Conservation (phyloP, 2,113 vertebrate genomes). For the Pampusana beccarii region DNA sequence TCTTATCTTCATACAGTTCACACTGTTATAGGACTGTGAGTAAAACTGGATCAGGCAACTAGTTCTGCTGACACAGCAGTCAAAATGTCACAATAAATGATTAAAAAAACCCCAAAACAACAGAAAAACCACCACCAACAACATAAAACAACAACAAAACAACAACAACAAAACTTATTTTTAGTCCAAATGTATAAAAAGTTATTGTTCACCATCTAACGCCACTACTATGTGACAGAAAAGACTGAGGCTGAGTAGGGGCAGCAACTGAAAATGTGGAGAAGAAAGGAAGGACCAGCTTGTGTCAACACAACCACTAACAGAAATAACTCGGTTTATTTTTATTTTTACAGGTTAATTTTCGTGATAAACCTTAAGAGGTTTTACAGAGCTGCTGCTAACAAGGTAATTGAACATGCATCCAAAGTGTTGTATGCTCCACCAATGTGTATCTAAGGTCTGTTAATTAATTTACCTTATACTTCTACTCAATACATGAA, state of each 20-base stretch:
- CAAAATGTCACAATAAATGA: not conserved
- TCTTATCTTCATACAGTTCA: not conserved
- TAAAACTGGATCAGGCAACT: not conserved
- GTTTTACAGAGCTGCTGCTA: not conserved
- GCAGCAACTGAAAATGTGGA: not conserved
- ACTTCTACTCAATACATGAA: not conserved
- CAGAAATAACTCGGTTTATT: not conserved
- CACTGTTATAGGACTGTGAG: fast-evolving
- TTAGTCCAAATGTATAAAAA: not conserved
- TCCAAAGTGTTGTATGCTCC: not conserved
- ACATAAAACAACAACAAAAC: too few species aligned
- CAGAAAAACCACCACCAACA: too few species aligned
- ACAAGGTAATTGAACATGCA: not conserved
- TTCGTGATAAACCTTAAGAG: not conserved
- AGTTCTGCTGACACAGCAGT: not conserved
- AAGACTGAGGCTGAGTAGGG: not conserved
- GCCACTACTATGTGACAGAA: not conserved
- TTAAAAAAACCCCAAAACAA: not conserved
- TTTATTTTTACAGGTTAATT: not conserved
- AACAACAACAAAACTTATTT: not conserved
- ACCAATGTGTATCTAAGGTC: not conserved
- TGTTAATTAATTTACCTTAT: not conserved
- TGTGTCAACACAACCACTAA: not conserved
- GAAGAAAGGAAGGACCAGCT: not conserved
- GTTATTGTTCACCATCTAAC: fast-evolving